phyloP scores from a whole-genome alignment of 30 jellyfish, hydroid and myxozoan genomes.

The Aurelia sp. region DNA sequence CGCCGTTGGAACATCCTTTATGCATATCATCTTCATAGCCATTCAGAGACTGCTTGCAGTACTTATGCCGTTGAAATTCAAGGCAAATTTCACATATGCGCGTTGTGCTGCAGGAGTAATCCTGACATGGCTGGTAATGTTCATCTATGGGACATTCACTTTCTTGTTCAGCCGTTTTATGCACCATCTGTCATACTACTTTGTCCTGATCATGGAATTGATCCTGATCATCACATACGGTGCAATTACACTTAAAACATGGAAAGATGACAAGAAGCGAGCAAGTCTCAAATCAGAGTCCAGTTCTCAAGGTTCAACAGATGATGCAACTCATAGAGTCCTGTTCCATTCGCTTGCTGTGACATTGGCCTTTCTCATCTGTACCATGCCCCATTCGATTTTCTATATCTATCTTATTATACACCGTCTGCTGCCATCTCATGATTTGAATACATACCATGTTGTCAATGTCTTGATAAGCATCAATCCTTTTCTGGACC shows the following conservation, averaged over 20 bases:
- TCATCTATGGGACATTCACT: conserved; percentile 2
- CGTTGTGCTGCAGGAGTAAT: conserved; percentile 7
- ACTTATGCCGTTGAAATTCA: conserved; percentile 10
- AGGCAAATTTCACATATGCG: neutral
- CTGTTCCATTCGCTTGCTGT: conserved; percentile 20
- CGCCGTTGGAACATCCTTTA: conserved; percentile 30
- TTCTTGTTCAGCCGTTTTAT: neutral
- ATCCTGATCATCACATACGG: conserved; percentile 5
- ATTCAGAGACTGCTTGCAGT: conserved; percentile 36
- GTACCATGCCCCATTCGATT: conserved; percentile 33
- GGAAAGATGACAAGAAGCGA: conserved; percentile 6
- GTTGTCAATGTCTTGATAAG: conserved; percentile 24
- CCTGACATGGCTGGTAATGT: neutral
- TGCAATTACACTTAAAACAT: conserved; percentile 20
- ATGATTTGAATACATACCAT: no score
- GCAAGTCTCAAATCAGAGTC: neutral
- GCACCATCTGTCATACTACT: neutral
- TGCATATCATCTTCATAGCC: conserved; percentile 25
- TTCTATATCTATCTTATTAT: neutral
- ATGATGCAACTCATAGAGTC: neutral
- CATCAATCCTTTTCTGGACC: conserved; percentile 25
- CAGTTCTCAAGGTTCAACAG: neutral
- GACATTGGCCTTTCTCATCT: conserved; percentile 16
- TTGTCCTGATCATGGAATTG: neutral
- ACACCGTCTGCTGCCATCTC: no score